Conservation (phyloP, 2,888 invertebrate species). For the Nezara viridula region DNA sequence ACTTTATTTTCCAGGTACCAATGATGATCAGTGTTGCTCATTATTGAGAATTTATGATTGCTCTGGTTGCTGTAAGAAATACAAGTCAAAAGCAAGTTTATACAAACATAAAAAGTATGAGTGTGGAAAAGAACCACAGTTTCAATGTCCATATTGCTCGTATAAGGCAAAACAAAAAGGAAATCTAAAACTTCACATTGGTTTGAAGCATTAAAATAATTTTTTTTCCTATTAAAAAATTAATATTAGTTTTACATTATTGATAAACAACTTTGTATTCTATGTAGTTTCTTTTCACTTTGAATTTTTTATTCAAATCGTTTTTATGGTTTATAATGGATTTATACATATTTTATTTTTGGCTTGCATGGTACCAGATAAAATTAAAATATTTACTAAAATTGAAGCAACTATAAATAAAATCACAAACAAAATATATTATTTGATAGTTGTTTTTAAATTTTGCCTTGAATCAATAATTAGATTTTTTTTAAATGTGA, state of each 20-base stretch:
- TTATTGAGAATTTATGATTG: constrained; percentile 16
- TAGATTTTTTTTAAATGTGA: too few relatives aligned
- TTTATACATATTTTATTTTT: not conserved
- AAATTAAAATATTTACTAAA: not conserved
- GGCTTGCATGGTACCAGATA: not conserved
- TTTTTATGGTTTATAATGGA: not conserved
- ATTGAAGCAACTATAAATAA: not conserved
- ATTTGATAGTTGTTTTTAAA: too few relatives aligned
- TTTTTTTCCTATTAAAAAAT: not conserved
- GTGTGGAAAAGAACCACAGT: constrained; percentile 65
- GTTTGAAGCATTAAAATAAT: constrained; percentile 62
- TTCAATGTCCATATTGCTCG: constrained; percentile 64
- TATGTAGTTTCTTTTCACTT: not conserved
- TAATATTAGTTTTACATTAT: not conserved
- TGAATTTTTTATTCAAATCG: not conserved
- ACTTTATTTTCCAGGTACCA: not conserved
- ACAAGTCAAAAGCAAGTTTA: constrained; percentile 61
- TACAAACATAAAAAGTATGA: constrained; percentile 64
- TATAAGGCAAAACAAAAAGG: constrained; percentile 62
- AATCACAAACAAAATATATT: too few relatives aligned
- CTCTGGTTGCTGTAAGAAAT: constrained; percentile 55
- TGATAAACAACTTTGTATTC: not conserved
- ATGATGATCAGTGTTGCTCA: not conserved
- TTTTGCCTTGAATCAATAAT: not conserved
- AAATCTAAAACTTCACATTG: constrained; percentile 62